Base-by-base conservation (phyloP, 2,797 vertebrate genomes). In the Pseudochirops cupreus region DNA sequence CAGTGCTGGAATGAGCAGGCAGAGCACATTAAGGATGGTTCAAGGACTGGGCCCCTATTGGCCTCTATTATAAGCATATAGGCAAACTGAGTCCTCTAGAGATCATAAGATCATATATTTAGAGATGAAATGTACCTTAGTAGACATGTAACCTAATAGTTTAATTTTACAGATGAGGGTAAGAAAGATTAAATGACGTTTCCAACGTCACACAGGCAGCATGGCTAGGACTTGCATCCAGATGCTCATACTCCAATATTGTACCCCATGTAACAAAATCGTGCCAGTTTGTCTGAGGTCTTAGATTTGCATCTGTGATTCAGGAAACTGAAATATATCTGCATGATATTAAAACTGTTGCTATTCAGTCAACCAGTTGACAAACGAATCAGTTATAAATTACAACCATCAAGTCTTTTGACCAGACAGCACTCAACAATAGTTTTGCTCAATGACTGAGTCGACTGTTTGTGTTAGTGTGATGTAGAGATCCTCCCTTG, bases 401-500 rank as follows among this genome's bases (percentile, higher is more conserved):
- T 93, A 33, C 52, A 92, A 39, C 58, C 53, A 67, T 96, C 56
- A 94, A 56, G 96, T 87, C 39, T 56, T 95, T 90, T 92, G 55
- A 31, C 39, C 57, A 21, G 93, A 87, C 53, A 67, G 92, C 94
- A 95, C 92, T 90, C 95, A 95, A 57, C 94, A 53, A 26, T 31
- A 12, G 7, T 90, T 39, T 94, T 50, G 91, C 11, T 1, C 24
- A 90, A 91, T 94, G 90, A 94, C 54, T 95, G 96, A 95, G 89
- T 94, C 74, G 93, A 93, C 52, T 33, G 56, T 18, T 62, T 56
- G 3, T 56, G 95, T 95, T 18, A 3, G 92, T 94, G 31, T 11
- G 59, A 91, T 59, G n/a, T 13, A 89, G 55, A 90, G 4, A 93
- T 6, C 0, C 39, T 95, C 92, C 54, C 3, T 74, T 11, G 24